Conservation (phyloP, 1,140 invertebrate genomes). For the Belonocnema kinseyi region DNA sequence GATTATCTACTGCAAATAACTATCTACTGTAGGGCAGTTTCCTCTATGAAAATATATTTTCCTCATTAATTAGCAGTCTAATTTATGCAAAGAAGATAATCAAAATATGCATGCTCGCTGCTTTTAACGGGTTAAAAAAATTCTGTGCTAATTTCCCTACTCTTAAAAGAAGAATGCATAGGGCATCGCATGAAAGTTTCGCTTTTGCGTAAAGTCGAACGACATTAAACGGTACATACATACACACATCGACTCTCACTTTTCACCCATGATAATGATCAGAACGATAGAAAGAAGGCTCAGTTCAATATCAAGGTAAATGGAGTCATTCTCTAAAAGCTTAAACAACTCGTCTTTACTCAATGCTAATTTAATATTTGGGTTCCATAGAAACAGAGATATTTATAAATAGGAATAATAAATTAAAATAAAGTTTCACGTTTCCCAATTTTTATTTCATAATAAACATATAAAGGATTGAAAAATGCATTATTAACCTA, state of each 20-base stretch:
- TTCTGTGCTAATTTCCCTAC: neutral
- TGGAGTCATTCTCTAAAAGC: slow-evolving; percentile 1
- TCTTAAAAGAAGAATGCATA: neutral
- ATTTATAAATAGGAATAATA: too few species aligned
- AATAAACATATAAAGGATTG: too few species aligned
- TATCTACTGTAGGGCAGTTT: too few species aligned
- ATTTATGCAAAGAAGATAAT: too few species aligned
- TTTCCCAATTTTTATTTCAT: too few species aligned
- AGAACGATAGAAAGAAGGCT: slow-evolving; percentile 11
- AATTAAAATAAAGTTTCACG: too few species aligned
- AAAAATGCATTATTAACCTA: too few species aligned
- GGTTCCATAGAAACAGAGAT: too few species aligned
- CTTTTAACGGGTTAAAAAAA: neutral
- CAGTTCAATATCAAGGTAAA: slow-evolving; percentile 30
- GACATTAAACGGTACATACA: neutral
- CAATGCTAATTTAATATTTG: neutral
- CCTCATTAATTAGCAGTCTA: too few species aligned
- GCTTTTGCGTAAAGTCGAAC: slow-evolving; percentile 39
- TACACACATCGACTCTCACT: slow-evolving; percentile 44
- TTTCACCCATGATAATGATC: slow-evolving; percentile 48
- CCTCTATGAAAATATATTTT: too few species aligned
- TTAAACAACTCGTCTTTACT: neutral
- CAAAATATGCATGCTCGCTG: neutral
- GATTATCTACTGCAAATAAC: too few species aligned
- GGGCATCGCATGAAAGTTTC: neutral